A percentile compares a stretch with the other conserved stretches of the same genome.
Evolutionary conservation across 2,113 vertebrate species (phyloP).

Genomic region (Cygnus buccinator): DNA sequence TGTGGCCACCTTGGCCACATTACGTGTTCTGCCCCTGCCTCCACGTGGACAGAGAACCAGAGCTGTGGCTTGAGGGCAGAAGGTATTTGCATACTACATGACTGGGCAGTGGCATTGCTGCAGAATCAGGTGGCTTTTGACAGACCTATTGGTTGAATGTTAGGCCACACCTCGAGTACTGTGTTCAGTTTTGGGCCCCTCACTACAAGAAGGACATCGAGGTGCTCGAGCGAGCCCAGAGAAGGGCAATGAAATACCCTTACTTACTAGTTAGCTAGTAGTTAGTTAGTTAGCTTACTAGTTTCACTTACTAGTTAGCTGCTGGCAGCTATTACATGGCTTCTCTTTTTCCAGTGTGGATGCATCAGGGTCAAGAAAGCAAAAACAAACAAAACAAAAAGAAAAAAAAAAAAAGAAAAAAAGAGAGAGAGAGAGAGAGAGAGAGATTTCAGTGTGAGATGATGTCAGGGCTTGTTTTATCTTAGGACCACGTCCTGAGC

Average conservation of each 20-base stretch:
- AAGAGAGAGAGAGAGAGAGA: too few species aligned
- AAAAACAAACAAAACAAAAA: background rate
- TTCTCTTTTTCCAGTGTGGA: background rate
- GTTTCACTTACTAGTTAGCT: background rate
- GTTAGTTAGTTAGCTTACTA: too few species aligned
- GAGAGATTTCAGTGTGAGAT: background rate
- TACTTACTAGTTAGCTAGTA: too few species aligned
- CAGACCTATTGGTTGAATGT: background rate
- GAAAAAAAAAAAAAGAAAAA: too few species aligned
- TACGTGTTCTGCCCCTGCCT: background rate
- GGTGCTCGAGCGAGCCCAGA: too few species aligned
- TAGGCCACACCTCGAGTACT: too few species aligned
- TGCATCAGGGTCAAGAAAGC: background rate
- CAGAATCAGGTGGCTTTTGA: background rate
- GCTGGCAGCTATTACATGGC: background rate
- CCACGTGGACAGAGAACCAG: background rate
- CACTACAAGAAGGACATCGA: too few species aligned
- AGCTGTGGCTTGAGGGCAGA: background rate
- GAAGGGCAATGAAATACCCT: too few species aligned
- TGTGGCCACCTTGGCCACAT: rapidly evolving
- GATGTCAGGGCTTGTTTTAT: background rate
- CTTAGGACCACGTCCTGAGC: background rate
- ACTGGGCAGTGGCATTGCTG: background rate
- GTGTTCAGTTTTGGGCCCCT: too few species aligned
- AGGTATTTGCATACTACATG: background rate